Conservation (phyloP, 2,797 vertebrate species). For the Bradypus variegatus region DNA sequence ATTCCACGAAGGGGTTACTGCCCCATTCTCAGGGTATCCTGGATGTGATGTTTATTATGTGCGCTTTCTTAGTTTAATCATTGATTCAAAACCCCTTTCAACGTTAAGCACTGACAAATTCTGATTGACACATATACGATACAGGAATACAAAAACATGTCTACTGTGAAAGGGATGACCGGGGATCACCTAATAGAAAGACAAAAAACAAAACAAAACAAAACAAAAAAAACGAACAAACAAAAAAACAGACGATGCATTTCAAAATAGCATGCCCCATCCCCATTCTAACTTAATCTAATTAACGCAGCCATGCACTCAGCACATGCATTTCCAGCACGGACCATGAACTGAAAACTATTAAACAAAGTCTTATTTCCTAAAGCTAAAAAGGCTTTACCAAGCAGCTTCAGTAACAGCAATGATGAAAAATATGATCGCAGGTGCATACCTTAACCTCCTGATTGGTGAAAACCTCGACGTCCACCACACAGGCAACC, state of each 20-base stretch:
- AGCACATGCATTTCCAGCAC: slow-evolving; percentile 15
- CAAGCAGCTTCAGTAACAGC: slow-evolving; percentile 44
- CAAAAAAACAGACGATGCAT: neutral
- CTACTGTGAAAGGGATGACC: slow-evolving; percentile 7
- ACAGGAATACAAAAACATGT: neutral
- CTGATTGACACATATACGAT: neutral
- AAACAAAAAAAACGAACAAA: too few relatives aligned
- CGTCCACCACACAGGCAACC: slow-evolving; percentile 82
- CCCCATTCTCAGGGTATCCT: neutral
- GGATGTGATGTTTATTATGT: neutral
- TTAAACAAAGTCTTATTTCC: slow-evolving; percentile 48
- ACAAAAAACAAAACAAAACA: neutral
- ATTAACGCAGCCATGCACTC: slow-evolving; percentile 44
- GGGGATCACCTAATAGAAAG: neutral
- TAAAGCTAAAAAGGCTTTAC: slow-evolving; percentile 55
- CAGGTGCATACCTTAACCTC: slow-evolving; percentile 80
- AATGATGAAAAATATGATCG: slow-evolving; percentile 39
- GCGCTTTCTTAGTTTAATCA: neutral
- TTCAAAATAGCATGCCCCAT: slow-evolving; percentile 3
- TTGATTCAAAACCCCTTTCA: neutral
- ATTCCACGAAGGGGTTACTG: neutral
- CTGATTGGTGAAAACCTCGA: slow-evolving; percentile 81
- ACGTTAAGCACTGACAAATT: neutral
- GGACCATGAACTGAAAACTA: slow-evolving; percentile 50
- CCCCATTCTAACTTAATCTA: slow-evolving; percentile 37